phyloP scores from a whole-genome alignment of 1,140 invertebrate species.

The Drosophila nebulosa region DNA sequence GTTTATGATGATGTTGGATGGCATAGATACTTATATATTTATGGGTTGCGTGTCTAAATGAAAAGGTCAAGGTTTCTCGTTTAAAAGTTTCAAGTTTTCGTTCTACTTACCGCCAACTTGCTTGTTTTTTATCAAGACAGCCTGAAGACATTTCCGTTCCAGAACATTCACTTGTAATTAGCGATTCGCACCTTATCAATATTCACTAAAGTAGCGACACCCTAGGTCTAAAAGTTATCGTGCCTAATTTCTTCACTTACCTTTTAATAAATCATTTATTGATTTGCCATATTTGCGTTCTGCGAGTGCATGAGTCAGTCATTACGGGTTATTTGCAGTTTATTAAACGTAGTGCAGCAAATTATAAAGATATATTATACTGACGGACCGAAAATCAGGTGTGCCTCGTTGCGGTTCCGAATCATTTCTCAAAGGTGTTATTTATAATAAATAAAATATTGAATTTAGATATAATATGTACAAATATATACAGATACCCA shows the following conservation, averaged over 20 bases:
- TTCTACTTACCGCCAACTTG: background rate
- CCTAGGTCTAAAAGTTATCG: background rate
- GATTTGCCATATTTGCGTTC: background rate
- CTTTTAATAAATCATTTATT: background rate
- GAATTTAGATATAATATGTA: background rate
- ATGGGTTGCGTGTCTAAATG: background rate
- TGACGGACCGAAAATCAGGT: background rate
- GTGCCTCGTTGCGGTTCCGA: background rate
- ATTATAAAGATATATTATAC: background rate
- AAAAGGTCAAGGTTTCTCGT: constrained; percentile 1
- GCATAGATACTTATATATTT: background rate
- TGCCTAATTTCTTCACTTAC: background rate
- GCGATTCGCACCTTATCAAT: background rate
- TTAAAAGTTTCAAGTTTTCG: background rate
- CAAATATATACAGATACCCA: background rate
- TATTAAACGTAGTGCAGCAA: background rate
- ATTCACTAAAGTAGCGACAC: background rate
- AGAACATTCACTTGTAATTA: background rate
- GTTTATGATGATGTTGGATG: background rate
- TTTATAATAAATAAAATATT: background rate
- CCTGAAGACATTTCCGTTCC: background rate
- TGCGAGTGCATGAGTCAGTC: background rate
- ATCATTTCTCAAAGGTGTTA: background rate
- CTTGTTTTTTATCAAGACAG: background rate
- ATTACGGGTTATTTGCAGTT: background rate